Base-by-base conservation (phyloP, 2,113 vertebrate species). In the Archilochus colubris region DNA sequence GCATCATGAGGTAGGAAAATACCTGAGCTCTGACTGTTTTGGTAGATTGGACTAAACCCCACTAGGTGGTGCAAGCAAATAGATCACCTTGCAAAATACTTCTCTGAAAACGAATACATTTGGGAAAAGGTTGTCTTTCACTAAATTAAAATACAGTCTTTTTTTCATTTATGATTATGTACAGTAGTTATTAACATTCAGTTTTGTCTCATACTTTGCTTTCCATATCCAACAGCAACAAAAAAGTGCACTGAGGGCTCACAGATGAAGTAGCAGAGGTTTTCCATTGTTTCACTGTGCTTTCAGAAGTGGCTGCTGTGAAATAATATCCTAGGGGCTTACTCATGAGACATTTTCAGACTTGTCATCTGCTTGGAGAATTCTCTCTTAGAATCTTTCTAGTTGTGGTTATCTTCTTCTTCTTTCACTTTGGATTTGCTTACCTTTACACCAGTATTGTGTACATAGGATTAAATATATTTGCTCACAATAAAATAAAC, bases 41-140 rank as follows among this genome's bases (percentile, higher is more conserved):
- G 19, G 69, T 59, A 53, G 16, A 85, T 95, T 61, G 78, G 77
- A 25, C 62, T 70, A 85, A 79, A 44, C 76, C 43, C 93, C 95
- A 81, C 89, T 93, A 97, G 97, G 76, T 95, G 95, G 95, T 94
- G 93, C 93, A 96, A 95, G 89, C 54, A 96, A 96, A 93, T 93
- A 96, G 94, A 96, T 86, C 80, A 85, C 77, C 27, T 88, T 48
- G 61, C 61, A 43, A 70, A 64, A 51, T 70, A 7, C 15, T 84
- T 61, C 17, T 68, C 38, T 78, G 18, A 14, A 68, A 33, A n/a
- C 43, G 14, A 79, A 27, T 64, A 48, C 14, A 62, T 62, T 36
- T 70, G 48, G n/a, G 23, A 25, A 64, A 86, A 68, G 13, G 2
- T 2, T 76, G 20, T 82, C 63, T 88, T 88, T 75, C n/a, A 59